Conservation (phyloP, 2,113 vertebrate species). For the Misgurnus mizolepis region DNA sequence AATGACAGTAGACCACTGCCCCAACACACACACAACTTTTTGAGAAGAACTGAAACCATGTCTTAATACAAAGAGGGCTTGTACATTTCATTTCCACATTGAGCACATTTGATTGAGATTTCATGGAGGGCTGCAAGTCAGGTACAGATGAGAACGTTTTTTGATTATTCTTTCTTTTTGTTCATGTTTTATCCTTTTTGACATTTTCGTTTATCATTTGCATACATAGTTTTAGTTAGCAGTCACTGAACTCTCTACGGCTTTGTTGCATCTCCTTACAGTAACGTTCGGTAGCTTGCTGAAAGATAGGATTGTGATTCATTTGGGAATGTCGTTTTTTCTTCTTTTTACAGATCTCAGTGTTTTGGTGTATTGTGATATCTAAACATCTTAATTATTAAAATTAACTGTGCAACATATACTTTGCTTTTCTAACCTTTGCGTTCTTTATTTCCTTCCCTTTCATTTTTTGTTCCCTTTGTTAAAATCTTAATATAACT, state of each 20-base stretch:
- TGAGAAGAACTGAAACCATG: constrained; percentile 74
- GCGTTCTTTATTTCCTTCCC: background rate
- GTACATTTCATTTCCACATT: constrained; percentile 36
- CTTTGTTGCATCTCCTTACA: background rate
- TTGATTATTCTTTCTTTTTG: background rate
- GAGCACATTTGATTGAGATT: constrained; percentile 60
- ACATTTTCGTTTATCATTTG: background rate
- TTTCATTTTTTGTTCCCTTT: constrained; percentile 2
- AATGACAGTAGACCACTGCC: background rate
- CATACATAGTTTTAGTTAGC: background rate
- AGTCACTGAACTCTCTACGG: background rate
- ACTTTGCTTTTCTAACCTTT: constrained; percentile 34
- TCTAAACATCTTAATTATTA: constrained; percentile 1
- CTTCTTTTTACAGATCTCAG: background rate
- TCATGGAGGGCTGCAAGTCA: constrained; percentile 64
- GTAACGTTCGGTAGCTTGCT: background rate
- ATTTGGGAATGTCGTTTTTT: background rate
- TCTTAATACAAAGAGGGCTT: constrained; percentile 27
- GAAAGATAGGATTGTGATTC: background rate
- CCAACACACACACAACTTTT: background rate
- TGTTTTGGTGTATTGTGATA: constrained; percentile 3
- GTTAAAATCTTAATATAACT: background rate
- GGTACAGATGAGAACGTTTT: constrained; percentile 51
- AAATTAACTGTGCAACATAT: constrained; percentile 23
- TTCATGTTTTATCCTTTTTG: background rate